Evolutionary conservation across 2,113 vertebrate species (phyloP), one percentile per base, ranked within the genome.

Genomic region (Oophaga pumilio): DNA sequence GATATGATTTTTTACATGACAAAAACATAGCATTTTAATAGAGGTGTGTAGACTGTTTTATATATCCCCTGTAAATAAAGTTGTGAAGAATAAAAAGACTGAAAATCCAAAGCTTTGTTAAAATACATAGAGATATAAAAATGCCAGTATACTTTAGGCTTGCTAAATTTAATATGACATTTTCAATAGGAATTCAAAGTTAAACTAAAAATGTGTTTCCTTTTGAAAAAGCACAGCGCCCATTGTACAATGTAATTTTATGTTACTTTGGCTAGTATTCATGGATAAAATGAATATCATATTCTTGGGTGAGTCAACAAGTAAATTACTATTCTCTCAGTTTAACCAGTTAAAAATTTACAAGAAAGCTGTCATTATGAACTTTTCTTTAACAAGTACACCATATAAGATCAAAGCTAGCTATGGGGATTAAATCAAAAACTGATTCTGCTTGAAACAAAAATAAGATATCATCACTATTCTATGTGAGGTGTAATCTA

Each of bases 241-340:
- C 7, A 15, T n/a, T 85, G 22, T 10, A 53, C 73, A 33, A 20
- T 57, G 85, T 68, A 86, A 86, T 76, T 79, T 56, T 53, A 68
- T 24, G n/a, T 18, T 56, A 86, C 62, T 86, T 53, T 56, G 14
- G 53, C 68, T 56, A 66, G 49, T n/a, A 57, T 85, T 76, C 3
- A 69, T 6, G 28, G 50, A 33, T 56, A 59, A 68, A 50, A 66
- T 78, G 12, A 14, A 79, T 56, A 59, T 73, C 53, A 84, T 69
- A 57, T 64, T 71, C 24, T 56, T 33, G 0, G 22, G 62, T 86
- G 85, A 77, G 0, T 86, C 85, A 86, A 76, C 74, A 78, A 62
- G n/a, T 78, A 20, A 86, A 66, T 86, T 53, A 56, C 60, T 86
- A 77, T 78, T n/a, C 60, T 79, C 33, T 86, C 14, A 59, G 26